These are phyloP conservation scores for Dendrophyllia cribrosa DNA, from an alignment of 64 coral and sea anemone genomes.

Conservation along the genomic window DNA sequence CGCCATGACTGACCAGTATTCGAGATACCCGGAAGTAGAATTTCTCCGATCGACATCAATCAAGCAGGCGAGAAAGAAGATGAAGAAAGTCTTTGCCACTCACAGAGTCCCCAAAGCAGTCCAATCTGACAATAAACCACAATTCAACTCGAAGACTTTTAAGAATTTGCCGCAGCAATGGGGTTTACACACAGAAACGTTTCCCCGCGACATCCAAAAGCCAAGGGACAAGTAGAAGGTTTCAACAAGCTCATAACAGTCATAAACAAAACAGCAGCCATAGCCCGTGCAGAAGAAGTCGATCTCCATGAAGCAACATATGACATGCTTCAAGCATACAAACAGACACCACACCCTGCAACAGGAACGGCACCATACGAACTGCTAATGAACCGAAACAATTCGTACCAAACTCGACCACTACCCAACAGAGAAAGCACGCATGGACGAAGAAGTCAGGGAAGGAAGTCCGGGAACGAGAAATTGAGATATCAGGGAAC, in stretches of 20 bases:
- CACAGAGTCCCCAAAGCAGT: background rate
- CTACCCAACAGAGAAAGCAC: slow-evolving; percentile 1
- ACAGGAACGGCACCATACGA: slow-evolving; percentile 31
- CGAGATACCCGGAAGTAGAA: background rate
- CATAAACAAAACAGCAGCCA: slow-evolving; percentile 54
- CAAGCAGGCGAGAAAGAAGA: background rate
- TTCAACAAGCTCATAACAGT: slow-evolving; percentile 70
- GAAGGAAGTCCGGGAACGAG: too few species aligned
- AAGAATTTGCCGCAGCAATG: slow-evolving; percentile 13
- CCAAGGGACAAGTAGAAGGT: background rate
- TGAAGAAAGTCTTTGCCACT: too few species aligned
- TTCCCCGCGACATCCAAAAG: background rate
- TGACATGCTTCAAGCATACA: slow-evolving; percentile 20
- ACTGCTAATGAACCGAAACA: slow-evolving; percentile 1
- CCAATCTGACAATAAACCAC: too few species aligned
- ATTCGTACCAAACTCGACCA: slow-evolving; percentile 10
- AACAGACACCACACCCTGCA: slow-evolving; percentile 9
- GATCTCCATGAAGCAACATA: background rate
- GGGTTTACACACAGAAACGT: too few species aligned
- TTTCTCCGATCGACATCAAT: background rate
- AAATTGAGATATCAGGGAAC: background rate
- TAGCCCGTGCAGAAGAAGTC: background rate
- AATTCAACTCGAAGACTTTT: background rate
- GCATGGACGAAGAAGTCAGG: slow-evolving; percentile 13
- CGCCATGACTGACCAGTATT: background rate